A percentile compares a stretch with the other conserved stretches of the same genome.
phyloP scores from a whole-genome alignment of 2,113 vertebrate genomes.

The Emydocephalus ijimae region DNA sequence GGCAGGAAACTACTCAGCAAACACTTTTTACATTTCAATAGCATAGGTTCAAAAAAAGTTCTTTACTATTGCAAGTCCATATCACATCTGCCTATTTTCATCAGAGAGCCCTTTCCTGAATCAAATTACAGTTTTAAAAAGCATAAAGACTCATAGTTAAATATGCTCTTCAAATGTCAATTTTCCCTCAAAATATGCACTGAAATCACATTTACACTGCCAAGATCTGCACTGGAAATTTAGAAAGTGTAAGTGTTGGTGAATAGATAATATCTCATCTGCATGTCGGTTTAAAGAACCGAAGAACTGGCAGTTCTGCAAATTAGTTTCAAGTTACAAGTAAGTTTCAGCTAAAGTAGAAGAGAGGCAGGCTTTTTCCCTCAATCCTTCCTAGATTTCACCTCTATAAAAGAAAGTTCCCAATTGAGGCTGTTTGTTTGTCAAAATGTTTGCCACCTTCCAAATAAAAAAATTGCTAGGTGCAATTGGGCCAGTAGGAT shows the following conservation, averaged over 20 bases:
- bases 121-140: not conserved
- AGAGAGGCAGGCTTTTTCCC: not conserved
- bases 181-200: not conserved
- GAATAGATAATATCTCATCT: not conserved
- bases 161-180: not conserved
- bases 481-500: not conserved
- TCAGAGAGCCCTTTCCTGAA: not conserved
- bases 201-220: not conserved
- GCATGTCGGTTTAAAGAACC: not conserved
- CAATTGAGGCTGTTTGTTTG: not conserved
- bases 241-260: not conserved
- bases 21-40: not conserved
- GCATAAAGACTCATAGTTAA: not conserved
- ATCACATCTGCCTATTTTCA: not conserved
- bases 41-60: not conserved
- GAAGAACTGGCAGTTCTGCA: not conserved
- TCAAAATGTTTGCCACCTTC: not conserved
- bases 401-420: not conserved
- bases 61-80: not conserved
- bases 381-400: not conserved
- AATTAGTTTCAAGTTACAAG: not conserved
- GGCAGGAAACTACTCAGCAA: not conserved
- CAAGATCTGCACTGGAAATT: not conserved
- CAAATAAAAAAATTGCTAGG: not conserved
- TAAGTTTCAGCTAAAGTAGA: not conserved